Evolutionary conservation across 2,113 vertebrate genomes (phyloP).

Genomic region (Chinchilla lanigera): DNA sequence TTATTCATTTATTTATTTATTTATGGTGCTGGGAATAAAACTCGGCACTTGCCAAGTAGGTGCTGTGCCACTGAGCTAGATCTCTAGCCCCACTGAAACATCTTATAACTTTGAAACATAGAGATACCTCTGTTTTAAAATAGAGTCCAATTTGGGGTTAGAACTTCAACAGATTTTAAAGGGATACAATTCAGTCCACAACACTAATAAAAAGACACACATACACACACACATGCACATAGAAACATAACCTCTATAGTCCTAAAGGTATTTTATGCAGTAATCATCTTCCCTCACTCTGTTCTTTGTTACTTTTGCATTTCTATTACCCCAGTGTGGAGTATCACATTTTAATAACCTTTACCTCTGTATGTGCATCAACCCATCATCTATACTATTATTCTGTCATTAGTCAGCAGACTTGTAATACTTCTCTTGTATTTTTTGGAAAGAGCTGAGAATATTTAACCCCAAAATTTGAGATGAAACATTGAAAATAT

Average conservation of each 20-base stretch:
- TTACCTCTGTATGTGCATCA: neutral
- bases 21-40: too few relatives aligned
- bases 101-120: neutral
- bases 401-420: neutral
- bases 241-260: neutral
- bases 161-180: neutral
- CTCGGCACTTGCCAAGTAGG: too few relatives aligned
- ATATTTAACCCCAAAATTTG: neutral
- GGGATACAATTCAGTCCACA: neutral
- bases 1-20: too few relatives aligned
- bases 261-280: neutral
- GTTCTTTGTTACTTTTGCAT: neutral
- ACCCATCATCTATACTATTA: neutral
- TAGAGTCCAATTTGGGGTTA: neutral
- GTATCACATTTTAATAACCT: neutral
- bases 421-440: rapidly evolving
- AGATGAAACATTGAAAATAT: neutral
- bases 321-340: neutral
- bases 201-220: neutral
- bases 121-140: neutral
- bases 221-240: neutral
- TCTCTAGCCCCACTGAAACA: neutral
- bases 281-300: neutral
- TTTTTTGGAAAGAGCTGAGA: neutral
- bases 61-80: too few relatives aligned